Evolutionary conservation across 2,113 vertebrate genomes (phyloP).

Genomic region (Centrocercus urophasianus): DNA sequence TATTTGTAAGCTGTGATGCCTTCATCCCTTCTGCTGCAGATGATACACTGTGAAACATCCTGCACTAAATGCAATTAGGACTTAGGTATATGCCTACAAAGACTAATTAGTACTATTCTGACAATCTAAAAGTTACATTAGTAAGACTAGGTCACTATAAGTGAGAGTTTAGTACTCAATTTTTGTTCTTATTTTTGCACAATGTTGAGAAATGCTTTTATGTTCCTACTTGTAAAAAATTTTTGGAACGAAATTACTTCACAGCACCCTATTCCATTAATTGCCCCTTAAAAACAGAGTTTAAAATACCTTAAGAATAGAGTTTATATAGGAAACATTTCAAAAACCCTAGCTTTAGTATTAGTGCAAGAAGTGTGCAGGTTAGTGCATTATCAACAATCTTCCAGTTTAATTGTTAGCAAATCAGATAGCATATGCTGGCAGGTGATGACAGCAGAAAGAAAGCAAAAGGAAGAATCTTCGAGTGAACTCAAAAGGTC

Average conservation of each 20-base stretch:
- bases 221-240: background rate
- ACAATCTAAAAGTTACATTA: background rate
- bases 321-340: background rate
- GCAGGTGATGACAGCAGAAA: background rate
- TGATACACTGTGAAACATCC: background rate
- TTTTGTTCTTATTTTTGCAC: background rate
- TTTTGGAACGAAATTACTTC: background rate
- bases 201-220: background rate
- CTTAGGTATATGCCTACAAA: background rate
- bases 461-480: slow-evolving; percentile 20
- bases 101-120: background rate
- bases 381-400: background rate
- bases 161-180: background rate
- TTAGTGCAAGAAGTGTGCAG: background rate
- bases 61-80: background rate
- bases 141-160: background rate
- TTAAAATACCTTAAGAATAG: background rate
- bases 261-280: background rate
- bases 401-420: background rate
- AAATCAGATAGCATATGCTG: background rate
- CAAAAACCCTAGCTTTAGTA: background rate
- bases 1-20: background rate
- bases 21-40: background rate
- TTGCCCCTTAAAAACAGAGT: background rate
- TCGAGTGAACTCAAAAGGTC: background rate